Evolutionary conservation across 2,888 invertebrate genomes (phyloP), one percentile per base, ranked within the genome.

Genomic region (Acrocera orbiculus): DNA sequence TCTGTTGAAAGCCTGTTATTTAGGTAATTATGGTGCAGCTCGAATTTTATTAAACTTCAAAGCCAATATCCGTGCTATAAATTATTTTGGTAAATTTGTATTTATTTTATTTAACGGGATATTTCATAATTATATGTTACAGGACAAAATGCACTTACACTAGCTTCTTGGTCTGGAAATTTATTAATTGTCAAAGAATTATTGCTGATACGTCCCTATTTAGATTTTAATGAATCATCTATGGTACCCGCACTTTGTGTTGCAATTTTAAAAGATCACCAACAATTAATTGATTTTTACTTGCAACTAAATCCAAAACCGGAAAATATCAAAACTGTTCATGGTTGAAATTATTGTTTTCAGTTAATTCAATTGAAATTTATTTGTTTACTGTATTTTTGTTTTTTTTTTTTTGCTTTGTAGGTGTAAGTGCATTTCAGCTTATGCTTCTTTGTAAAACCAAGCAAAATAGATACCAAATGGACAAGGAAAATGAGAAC

Each of bases 131-230:
- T n/a, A n/a, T n/a, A n/a, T n/a, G n/a, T 30, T 42, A 27, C 16
- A 53, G 52, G 58, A 2, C 58, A 59, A 42, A 58, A 58, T 38
- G 56, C 58, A 2, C 38, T 58, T 14, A 57, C 58, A 1, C 33
- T 58, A 19, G 59, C 59, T 6, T 47, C 52, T 10, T 48, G 49
- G 40, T 42, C 47, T 11, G 56, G 57, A 1, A 40, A 48, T 37
- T 34, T 43, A 6, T 42, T 42, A 4, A 16, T 51, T 20, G 49
- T 54, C 10, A 26, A 40, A 20, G 47, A 52, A 26, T 40, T 59
- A 10, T 25, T 58, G 23, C 40, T 43, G 7, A 36, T 42, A 17
- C 49, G 59, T 6, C 37, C 49, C 1, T 58, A 56, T 29, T 29
- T 46, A 4, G 58, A 59, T 38, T 58, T 59, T 14, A 53, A 52